A percentile compares a stretch with the other conserved stretches of the same genome.
These are phyloP conservation scores for Tipula helvola DNA, from an alignment of 2,888 invertebrate species.

Conservation along the genomic window DNA sequence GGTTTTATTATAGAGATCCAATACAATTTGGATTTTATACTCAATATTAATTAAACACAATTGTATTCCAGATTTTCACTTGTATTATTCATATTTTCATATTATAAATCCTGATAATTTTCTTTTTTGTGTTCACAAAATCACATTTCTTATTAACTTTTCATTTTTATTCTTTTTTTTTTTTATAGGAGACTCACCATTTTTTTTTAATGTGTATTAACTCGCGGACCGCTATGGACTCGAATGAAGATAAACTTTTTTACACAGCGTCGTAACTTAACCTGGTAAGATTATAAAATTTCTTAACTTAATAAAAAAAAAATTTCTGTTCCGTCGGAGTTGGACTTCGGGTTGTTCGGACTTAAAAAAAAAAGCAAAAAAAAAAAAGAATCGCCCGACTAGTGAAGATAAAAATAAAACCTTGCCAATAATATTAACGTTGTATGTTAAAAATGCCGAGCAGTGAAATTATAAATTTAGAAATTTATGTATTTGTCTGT, in stretches of 20 bases:
- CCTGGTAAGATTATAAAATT: not conserved
- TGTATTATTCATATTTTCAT: not conserved
- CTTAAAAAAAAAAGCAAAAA: not conserved
- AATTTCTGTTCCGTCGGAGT: not conserved
- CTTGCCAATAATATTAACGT: not conserved
- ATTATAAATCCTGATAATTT: not conserved
- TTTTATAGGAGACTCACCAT: slow-evolving; percentile 41
- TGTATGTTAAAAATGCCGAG: not conserved
- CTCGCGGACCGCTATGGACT: slow-evolving; percentile 38
- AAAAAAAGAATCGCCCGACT: not conserved
- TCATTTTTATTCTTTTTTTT: not conserved
- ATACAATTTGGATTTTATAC: not conserved
- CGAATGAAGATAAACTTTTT: slow-evolving; percentile 26
- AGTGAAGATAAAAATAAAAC: not conserved
- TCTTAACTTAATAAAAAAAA: not conserved
- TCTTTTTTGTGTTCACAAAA: not conserved
- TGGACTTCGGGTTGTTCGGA: not conserved
- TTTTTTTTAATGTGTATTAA: slow-evolving; percentile 49
- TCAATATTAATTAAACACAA: not conserved
- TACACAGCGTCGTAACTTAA: not conserved
- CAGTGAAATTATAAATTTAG: not conserved
- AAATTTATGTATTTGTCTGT: not conserved
- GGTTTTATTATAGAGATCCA: not conserved
- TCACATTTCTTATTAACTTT: not conserved
- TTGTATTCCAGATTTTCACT: not conserved